Conservation (phyloP, 2,113 vertebrate genomes). For the Puffinus mauretanicus region DNA sequence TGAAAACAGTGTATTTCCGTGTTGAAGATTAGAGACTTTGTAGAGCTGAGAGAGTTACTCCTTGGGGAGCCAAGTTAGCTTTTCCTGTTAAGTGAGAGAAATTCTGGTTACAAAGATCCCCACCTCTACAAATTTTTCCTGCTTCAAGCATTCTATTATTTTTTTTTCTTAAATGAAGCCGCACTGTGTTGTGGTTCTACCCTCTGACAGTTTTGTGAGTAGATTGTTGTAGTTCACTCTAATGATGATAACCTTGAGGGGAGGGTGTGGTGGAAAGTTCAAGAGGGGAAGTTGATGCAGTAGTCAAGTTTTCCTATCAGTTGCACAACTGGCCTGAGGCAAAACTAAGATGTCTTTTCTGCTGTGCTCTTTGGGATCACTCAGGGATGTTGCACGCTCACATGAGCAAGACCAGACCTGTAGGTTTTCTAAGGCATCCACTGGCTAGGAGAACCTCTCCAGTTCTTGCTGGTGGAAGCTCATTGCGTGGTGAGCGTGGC, state of each 20-base stretch:
- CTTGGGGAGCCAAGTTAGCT: no score
- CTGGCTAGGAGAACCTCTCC: not conserved
- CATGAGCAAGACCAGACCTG: accelerated
- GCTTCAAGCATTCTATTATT: not conserved
- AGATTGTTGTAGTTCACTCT: not conserved
- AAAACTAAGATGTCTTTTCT: not conserved
- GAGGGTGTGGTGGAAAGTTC: not conserved
- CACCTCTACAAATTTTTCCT: no score
- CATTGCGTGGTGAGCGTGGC: accelerated
- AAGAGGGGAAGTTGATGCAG: not conserved
- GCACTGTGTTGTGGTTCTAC: accelerated
- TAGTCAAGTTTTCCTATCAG: not conserved
- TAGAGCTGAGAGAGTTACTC: not conserved
- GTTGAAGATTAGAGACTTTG: accelerated
- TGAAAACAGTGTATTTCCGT: accelerated
- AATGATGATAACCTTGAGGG: accelerated
- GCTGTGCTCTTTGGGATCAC: accelerated
- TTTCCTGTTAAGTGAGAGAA: not conserved
- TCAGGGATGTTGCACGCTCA: accelerated
- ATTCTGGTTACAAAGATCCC: not conserved
- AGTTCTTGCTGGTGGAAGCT: not conserved
- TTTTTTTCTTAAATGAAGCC: not conserved
- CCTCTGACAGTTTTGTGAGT: not conserved
- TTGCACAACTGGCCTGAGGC: not conserved
- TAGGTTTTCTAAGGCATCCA: accelerated